Percentiles rank a stretch among this genome's conserved stretches.
phyloP scores from a whole-genome alignment of 2,113 vertebrate species.

The Melierax canorus region DNA sequence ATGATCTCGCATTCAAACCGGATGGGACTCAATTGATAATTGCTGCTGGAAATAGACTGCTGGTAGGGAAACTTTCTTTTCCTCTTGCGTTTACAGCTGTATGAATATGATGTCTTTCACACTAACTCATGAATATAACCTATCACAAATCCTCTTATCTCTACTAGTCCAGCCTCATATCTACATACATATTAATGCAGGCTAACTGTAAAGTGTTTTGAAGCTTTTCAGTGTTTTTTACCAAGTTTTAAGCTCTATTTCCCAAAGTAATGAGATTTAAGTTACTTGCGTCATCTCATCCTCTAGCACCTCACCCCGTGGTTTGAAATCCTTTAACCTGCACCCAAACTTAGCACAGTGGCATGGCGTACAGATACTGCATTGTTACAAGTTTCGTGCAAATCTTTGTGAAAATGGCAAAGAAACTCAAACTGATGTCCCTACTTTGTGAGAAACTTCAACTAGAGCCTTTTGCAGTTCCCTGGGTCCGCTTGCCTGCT shows the following conservation, averaged over 20 bases:
- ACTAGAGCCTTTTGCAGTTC: fast-evolving
- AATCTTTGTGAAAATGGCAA: background rate
- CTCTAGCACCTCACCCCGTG: fast-evolving
- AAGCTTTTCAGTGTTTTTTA: background rate
- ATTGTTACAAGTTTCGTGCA: fast-evolving
- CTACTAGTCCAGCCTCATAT: background rate
- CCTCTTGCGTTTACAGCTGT: background rate
- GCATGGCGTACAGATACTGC: background rate
- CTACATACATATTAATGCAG: background rate
- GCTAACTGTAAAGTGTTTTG: background rate
- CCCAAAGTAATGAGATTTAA: background rate
- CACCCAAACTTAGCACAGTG: background rate
- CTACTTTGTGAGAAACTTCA: background rate
- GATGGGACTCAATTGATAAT: slow-evolving; percentile 96
- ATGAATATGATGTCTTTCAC: background rate
- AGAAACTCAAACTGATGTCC: fast-evolving
- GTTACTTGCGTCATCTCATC: background rate
- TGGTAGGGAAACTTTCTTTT: slow-evolving; percentile 77
- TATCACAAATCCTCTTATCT: background rate
- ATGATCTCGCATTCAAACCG: slow-evolving; percentile 95
- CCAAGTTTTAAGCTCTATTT: background rate
- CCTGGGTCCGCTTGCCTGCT: background rate
- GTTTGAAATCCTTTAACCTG: background rate
- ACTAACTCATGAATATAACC: background rate
- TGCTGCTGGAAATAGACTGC: slow-evolving; percentile 90